Percentiles rank a stretch among this genome's conserved stretches.
Evolutionary conservation across 1,140 invertebrate species (phyloP).

Genomic region (Frieseomelitta varia): DNA sequence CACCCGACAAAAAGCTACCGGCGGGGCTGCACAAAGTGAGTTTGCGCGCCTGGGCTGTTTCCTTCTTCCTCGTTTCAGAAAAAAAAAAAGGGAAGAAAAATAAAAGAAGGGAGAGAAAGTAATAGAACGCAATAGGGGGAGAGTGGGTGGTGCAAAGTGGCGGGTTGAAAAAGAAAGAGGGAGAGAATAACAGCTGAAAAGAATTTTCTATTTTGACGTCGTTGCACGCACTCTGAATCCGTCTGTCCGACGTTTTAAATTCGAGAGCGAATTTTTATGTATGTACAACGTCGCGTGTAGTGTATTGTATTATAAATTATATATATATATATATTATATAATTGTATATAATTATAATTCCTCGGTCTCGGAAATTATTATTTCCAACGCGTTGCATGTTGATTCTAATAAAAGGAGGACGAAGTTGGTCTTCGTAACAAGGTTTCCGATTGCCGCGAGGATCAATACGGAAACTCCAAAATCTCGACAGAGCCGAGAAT

Average conservation of each 20-base stretch:
- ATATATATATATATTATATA: no score
- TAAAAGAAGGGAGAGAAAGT: not conserved
- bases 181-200: not conserved
- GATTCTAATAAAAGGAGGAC: no score
- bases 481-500: no score
- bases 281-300: no score
- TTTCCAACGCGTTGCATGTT: no score
- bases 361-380: no score
- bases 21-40: conserved; percentile 11
- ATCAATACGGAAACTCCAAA: no score
- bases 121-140: not conserved
- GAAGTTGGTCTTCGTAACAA: no score
- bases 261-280: not conserved
- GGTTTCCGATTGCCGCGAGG: no score
- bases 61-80: not conserved
- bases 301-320: no score
- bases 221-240: not conserved
- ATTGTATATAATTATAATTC: no score
- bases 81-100: not conserved
- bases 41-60: not conserved
- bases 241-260: conserved; percentile 1
- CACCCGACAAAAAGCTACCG: conserved; percentile 14
- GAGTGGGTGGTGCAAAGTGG: not conserved
- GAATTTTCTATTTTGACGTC: no score
- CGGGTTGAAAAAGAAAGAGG: not conserved